Evolutionary conservation across 1,140 invertebrate genomes (phyloP), one percentile per base, ranked within the genome.

Genomic region (Hermetia illucens): DNA sequence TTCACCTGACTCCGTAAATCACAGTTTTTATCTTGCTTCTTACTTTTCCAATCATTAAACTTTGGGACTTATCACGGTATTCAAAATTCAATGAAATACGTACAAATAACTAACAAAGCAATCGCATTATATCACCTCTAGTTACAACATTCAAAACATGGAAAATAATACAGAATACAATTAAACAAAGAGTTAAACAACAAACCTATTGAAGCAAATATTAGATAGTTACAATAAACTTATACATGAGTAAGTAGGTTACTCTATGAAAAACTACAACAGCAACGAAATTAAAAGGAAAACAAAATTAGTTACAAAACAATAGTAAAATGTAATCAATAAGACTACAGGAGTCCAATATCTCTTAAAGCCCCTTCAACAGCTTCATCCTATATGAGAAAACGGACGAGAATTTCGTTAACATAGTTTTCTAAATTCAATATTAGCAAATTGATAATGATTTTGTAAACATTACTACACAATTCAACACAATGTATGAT

Each of bases 331-430:
- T 25, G 6, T 25, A n/a, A 25, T 25, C 6, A 18, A 34, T 25
- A 34, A 24, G 44, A 58, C 66, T 77, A 82, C 51, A 82, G 75
- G 61, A 83, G 73, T 64, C 81, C 81, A 70, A 84, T 78, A 60
- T 83, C 79, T 68, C 75, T 73, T 63, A 84, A 74, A 58, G 79
- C 77, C 61, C 77, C 77, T 68, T 83, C 79, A 61, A 83, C 76
- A 58, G 78, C 79, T 72, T 84, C 80, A 55, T 84, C 79, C 80
- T 84, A 58, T 46, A 56, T 50, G n/a, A n/a, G n/a, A n/a, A n/a
- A n/a, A n/a, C n/a, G n/a, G n/a, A n/a, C n/a, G n/a, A n/a, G n/a
- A n/a, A n/a, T n/a, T n/a, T n/a, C n/a, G n/a, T n/a, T n/a, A n/a
- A n/a, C n/a, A n/a, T n/a, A n/a, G n/a, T n/a, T n/a, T n/a, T n/a